These are phyloP conservation scores for Cyphomyrus plagiostoma DNA, from an alignment of 2,113 vertebrate genomes.

Conservation along the genomic window DNA sequence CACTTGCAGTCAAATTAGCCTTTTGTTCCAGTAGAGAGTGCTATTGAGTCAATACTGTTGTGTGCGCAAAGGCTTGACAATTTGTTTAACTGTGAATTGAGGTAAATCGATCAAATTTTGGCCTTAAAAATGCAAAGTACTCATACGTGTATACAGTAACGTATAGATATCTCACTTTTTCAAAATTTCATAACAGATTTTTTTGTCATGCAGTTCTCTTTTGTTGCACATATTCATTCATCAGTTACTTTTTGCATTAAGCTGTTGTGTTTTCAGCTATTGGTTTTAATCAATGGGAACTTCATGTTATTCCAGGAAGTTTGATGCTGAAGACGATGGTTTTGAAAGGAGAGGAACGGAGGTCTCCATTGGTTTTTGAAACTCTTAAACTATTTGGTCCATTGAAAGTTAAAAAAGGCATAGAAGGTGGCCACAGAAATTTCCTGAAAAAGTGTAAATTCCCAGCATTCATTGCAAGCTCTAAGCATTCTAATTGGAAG, in stretches of 20 bases:
- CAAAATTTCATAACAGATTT: neutral
- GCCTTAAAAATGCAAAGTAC: neutral
- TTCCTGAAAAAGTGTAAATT: neutral
- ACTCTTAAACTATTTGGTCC: neutral
- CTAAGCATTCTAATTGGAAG: neutral
- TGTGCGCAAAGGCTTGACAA: neutral
- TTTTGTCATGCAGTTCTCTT: neutral
- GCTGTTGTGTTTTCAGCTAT: neutral
- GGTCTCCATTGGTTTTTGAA: neutral
- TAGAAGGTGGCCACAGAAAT: neutral
- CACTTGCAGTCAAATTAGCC: neutral
- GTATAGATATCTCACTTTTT: neutral
- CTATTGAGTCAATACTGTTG: neutral
- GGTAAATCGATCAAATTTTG: neutral
- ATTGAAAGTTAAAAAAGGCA: constrained; percentile 4
- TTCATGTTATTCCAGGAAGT: neutral
- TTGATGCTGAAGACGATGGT: neutral
- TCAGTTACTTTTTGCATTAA: neutral
- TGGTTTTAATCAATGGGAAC: neutral
- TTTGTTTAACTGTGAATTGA: neutral
- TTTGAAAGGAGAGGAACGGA: neutral
- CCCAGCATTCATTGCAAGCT: neutral
- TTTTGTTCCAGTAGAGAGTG: constrained; percentile 8
- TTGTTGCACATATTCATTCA: neutral
- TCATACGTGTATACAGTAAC: neutral